Evolutionary conservation across 2,888 invertebrate species (phyloP).

Genomic region (Clepsis dumicolana): DNA sequence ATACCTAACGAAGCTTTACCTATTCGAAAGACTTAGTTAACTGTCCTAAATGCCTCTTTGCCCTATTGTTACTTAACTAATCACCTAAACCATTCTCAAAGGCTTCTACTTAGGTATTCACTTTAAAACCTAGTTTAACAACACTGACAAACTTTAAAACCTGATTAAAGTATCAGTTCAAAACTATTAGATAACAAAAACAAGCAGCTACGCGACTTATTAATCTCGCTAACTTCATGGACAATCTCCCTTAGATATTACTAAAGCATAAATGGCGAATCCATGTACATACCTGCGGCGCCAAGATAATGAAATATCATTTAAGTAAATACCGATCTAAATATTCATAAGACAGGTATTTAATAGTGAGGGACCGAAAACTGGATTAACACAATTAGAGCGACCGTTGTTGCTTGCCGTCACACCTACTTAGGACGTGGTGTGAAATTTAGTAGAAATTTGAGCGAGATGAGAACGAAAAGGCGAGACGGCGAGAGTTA

Average conservation of each 20-base stretch:
- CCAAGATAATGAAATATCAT: constrained; percentile 41
- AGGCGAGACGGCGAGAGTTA: no score
- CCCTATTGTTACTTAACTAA: neutral
- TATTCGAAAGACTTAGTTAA: neutral
- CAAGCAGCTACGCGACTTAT: neutral
- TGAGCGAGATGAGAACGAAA: neutral
- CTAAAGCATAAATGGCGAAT: constrained; percentile 37
- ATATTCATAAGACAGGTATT: constrained; percentile 44
- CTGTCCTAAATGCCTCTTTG: neutral
- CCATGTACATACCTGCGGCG: constrained; percentile 33
- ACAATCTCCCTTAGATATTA: constrained; percentile 22
- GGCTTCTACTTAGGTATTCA: neutral
- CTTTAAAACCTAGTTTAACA: no score
- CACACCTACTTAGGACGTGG: constrained; percentile 29
- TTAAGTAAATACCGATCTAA: constrained; percentile 44
- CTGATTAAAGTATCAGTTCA: neutral
- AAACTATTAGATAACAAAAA: neutral
- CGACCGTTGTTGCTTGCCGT: constrained; percentile 33
- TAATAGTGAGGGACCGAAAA: constrained; percentile 42
- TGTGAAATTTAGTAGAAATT: constrained; percentile 16
- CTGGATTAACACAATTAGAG: constrained; percentile 42
- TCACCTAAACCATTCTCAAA: neutral
- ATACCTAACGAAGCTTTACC: neutral
- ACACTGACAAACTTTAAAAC: neutral
- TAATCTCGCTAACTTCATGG: constrained; percentile 4